phyloP scores from a whole-genome alignment of 2,797 vertebrate species.

The Enteromius mattozi region DNA sequence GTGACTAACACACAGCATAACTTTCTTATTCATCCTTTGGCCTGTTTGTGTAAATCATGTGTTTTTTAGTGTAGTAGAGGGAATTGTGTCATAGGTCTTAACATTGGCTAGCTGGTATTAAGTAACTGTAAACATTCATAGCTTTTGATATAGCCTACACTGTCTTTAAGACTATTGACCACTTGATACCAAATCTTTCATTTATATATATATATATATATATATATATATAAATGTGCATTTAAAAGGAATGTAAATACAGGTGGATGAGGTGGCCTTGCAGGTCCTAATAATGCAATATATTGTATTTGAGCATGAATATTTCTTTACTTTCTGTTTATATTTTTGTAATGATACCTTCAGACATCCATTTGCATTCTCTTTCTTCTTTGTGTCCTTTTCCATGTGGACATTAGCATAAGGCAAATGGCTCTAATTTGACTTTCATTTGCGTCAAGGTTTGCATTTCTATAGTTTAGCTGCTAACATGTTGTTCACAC shows the following conservation, averaged over 20 bases:
- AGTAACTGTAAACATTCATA: background rate
- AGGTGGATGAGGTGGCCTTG: background rate
- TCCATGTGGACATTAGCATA: constrained; percentile 51
- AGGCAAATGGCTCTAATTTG: constrained; percentile 57
- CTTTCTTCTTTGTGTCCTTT: constrained; percentile 51
- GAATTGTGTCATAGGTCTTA: background rate
- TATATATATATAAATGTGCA: background rate
- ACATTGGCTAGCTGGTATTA: background rate
- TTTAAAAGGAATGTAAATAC: no score
- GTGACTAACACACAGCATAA: background rate
- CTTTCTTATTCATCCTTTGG: background rate
- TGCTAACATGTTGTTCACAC: constrained; percentile 44
- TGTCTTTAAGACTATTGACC: background rate
- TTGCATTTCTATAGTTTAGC: constrained; percentile 60
- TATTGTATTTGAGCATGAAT: background rate
- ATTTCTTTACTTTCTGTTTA: constrained; percentile 28
- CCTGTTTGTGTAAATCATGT: constrained; percentile 7
- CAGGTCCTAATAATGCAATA: background rate
- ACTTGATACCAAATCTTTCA: background rate
- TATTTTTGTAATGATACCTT: constrained; percentile 41
- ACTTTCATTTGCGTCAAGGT: constrained; percentile 45
- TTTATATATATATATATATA: background rate
- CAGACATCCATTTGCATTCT: constrained; percentile 57
- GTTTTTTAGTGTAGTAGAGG: background rate
- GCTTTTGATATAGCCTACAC: background rate